These are phyloP conservation scores for Euphydryas editha DNA, from an alignment of 2,888 invertebrate species.

Conservation along the genomic window DNA sequence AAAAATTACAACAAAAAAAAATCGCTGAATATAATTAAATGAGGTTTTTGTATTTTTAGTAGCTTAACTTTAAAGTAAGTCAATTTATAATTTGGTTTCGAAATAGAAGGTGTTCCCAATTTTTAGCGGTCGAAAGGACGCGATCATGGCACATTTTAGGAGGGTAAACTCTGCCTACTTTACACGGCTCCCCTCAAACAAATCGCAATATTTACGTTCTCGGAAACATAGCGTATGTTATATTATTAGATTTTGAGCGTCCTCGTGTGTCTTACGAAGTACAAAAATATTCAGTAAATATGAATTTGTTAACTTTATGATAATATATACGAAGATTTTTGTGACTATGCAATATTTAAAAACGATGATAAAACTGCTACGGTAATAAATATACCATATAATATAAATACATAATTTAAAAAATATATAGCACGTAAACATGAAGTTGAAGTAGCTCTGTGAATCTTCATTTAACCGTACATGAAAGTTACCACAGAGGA, in stretches of 20 bases:
- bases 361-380: neutral
- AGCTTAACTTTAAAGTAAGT: neutral
- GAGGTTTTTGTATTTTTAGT: too few relatives aligned
- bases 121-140: conserved; percentile 30
- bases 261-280: neutral
- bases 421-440: too few relatives aligned
- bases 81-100: neutral
- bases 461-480: too few relatives aligned
- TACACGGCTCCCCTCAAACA: conserved; percentile 10
- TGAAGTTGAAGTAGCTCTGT: too few relatives aligned
- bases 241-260: neutral
- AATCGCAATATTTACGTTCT: conserved; percentile 3
- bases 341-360: neutral
- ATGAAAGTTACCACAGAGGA: too few relatives aligned
- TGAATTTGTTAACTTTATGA: neutral
- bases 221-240: neutral
- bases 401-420: too few relatives aligned
- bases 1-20: too few relatives aligned
- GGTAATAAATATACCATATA: neutral
- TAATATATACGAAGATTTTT: neutral
- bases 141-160: conserved; percentile 13
- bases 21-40: too few relatives aligned
- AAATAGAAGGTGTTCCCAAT: conserved; percentile 16
- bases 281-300: conserved; percentile 2
- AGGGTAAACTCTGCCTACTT: conserved; percentile 16